Base-by-base conservation (phyloP, 2,113 vertebrate genomes). In the Hippocampus abdominalis region DNA sequence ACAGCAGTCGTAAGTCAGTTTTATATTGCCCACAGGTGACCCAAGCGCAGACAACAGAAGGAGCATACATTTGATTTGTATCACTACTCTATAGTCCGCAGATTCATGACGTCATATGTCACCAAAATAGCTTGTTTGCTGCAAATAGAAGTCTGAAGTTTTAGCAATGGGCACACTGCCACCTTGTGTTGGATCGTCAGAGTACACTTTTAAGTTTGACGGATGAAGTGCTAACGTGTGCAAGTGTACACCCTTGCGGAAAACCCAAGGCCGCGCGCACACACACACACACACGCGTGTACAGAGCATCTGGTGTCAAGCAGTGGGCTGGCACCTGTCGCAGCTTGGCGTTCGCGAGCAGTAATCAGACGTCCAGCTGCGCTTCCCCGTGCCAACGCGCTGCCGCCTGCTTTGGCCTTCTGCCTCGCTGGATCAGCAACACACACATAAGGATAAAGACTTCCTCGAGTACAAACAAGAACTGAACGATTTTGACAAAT, bases 321-420 rank as follows among this genome's bases (percentile, higher is more conserved):
- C 85, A 68, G 82, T 87, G 84, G 83, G 82, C 78, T 79, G 78
- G 86, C 84, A 82, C 82, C 84, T 87, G 87, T 88, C 89, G 75
- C 63, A 74, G 82, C 79, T 76, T 82, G 81, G 84, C 71, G 23
- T 78, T 70, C 66, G 61, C 70, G 69, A 81, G 77, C 77, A 78
- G 78, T 89, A 89, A 86, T 89, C 87, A 86, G 78, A 66, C 68
- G 39, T 81, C 81, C 88, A 89, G 85, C 86, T 89, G 89, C 75
- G 86, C 62, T 84, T 82, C 74, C 61, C 66, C 70, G 56, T 18
- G 81, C 85, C 85, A 81, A 60, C 71, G 68, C 74, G 76, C 71
- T 70, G 78, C 70, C 76, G 76, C 76, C 73, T 75, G 80, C 78
- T 68, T 68, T 71, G 76, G 77, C 80, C 72, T 76, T 80, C 76